Base-by-base conservation (phyloP, 37 sponge, comb jelly and placozoan genomes). In the Cliona cf. orientalis region DNA sequence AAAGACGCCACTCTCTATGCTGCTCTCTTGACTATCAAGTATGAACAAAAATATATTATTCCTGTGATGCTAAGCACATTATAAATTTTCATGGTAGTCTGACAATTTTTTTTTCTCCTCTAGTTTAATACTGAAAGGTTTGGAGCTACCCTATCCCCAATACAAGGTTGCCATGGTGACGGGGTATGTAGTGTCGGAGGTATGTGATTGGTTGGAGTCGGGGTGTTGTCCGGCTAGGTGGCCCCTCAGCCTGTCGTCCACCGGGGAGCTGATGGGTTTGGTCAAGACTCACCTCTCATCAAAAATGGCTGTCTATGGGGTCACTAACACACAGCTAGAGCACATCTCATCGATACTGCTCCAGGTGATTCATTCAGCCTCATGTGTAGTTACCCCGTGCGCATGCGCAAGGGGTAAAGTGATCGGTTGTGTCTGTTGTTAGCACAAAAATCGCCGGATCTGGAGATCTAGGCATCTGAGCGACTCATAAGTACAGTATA, bases 291-390 rank as follows among this genome's bases (percentile, higher is more conserved):
- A 28, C 58, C 62, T 86, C 46, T 59, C 43, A 26, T 57, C 75
- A 6, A 82, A 69, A 43, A 40, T 22, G 26, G 31, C 42, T 38
- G 32, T 55, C 23, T 66, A 6, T 55, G 45, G 66, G 28, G 55
- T 66, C 37, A 56, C 19, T 11, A 55, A 80, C 21, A 3, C n/a
- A 31, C 45, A 72, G 0, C 37, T 85, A 34, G 46, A 80, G 23
- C 91, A 84, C 44, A 12, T 84, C 11, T 33, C 91, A 23, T 78
- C 78, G 3, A 53, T 85, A 3, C n/a, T 85, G 40, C 63, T 91
- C 1, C 74, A 81, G 76, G 90, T 84, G 59, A 32, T n/a, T n/a
- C n/a, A n/a, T n/a, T n/a, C n/a, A n/a, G n/a, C n/a, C n/a, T n/a
- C n/a, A n/a, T n/a, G n/a, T n/a, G n/a, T n/a, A n/a, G n/a, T n/a